A percentile compares a stretch with the other conserved stretches of the same genome.
Evolutionary conservation across 2,113 vertebrate genomes (phyloP).

Genomic region (Gadus macrocephalus): DNA sequence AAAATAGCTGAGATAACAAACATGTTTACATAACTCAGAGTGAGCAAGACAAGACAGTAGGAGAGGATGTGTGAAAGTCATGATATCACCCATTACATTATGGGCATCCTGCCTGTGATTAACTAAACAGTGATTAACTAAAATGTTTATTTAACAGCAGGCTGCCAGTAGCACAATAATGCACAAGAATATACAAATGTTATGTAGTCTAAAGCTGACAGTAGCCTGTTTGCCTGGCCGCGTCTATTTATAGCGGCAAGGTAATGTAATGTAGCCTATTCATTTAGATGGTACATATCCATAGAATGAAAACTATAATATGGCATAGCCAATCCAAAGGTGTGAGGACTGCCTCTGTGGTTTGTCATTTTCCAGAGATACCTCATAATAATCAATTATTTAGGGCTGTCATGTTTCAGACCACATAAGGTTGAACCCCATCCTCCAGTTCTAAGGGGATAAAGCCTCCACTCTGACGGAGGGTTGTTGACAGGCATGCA

Average conservation of each 20-base stretch:
- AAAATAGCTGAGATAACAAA: background rate
- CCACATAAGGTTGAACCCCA: conserved; percentile 22
- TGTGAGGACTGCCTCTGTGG: conserved; percentile 20
- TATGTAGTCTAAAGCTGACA: background rate
- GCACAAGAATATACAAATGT: background rate
- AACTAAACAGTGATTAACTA: too few species aligned
- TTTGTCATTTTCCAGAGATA: conserved; percentile 53
- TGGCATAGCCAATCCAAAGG: conserved; percentile 21
- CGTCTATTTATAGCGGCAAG: background rate
- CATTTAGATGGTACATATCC: background rate
- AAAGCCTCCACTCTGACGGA: background rate
- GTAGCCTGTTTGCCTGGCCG: background rate
- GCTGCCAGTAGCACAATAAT: too few species aligned
- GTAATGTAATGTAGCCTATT: too few species aligned
- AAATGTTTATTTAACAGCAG: too few species aligned
- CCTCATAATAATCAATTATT: conserved; percentile 67
- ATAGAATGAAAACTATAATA: conserved; percentile 5
- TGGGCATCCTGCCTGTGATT: background rate
- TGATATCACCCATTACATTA: background rate
- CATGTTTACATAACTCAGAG: background rate
- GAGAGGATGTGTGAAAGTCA: background rate
- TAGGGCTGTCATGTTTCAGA: conserved; percentile 54
- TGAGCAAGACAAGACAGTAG: background rate
- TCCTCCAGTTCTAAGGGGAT: conserved; percentile 8
- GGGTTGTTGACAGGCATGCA: background rate